These are phyloP conservation scores for Chaetodon trifasciatus DNA, from an alignment of 2,797 vertebrate genomes.

Conservation along the genomic window DNA sequence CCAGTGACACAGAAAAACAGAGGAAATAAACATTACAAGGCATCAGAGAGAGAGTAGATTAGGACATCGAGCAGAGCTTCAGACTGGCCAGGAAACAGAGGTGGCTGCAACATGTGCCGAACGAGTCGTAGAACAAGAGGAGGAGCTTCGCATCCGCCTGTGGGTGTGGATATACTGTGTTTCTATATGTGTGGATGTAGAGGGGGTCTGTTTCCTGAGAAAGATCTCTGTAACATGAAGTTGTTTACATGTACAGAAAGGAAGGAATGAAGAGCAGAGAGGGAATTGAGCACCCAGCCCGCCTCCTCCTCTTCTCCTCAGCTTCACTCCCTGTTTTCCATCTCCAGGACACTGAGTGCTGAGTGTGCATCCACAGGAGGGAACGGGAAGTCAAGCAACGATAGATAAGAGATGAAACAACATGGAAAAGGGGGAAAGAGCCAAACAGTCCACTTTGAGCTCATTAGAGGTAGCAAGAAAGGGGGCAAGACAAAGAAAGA, in stretches of 20 bases:
- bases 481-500: background rate
- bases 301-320: constrained; percentile 3
- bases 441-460: background rate
- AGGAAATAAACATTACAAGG: background rate
- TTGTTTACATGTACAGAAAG: constrained; percentile 28
- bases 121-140: constrained; percentile 41
- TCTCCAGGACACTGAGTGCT: constrained; percentile 25
- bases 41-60: constrained; percentile 2
- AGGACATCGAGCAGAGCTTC: background rate
- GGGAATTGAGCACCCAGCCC: background rate
- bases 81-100: constrained; percentile 31
- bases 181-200: background rate
- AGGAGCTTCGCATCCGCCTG: constrained; percentile 44
- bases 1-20: background rate
- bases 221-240: constrained; percentile 35
- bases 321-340: constrained; percentile 32
- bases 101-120: constrained; percentile 46
- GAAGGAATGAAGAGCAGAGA: background rate
- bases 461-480: background rate
- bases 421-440: background rate
- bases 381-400: constrained; percentile 42
- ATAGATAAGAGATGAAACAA: constrained; percentile 14
- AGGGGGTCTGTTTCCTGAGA: background rate
- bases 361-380: constrained; percentile 37
- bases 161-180: constrained; percentile 8